Evolutionary conservation across 2,797 vertebrate genomes (phyloP), one percentile per base, ranked within the genome.

Genomic region (Neoniphon sammara): DNA sequence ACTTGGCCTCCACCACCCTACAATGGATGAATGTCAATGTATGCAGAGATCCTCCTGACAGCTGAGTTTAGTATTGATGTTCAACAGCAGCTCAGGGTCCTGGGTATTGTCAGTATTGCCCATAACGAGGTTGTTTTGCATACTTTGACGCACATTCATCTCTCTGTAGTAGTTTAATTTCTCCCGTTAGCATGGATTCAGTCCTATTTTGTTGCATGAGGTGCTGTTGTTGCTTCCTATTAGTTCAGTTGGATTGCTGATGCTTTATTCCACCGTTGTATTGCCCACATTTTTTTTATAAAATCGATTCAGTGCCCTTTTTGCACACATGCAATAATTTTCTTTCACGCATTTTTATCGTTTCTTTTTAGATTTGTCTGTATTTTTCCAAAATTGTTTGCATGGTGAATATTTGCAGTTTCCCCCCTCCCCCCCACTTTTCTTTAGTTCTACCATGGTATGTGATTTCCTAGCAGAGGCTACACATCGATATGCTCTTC

Each of bases 121-220:
- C 62, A n/a, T 52, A 44, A 50, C 5, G 69, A 73, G 66, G 78
- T 27, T 57, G 31, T 85, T 73, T 59, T 86, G 85, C 88, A 91
- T 88, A 88, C 82, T 64, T 66, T 85, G 82, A 81, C 73, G 68
- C 71, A 73, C 77, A 85, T 88, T 87, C 82, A 75, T 86, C 75
- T 71, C 50, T 47, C 73, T 80, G 70, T 46, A 52, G 70, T 74
- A 73, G 54, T 75, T 63, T 15, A 52, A 52, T 61, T 74, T 65
- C 25, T 76, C 55, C 69, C 57, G 53, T 83, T 77, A 77, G 91
- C 90, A 92, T 92, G 89, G 68, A 77, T 62, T 74, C 63, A 59
- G 74, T 71, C 55, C 36, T 66, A 31, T 75, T 85, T 74, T 87
- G 59, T 73, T 93, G 92, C 93, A 93, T 93, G 91, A 88, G 62